Percentiles rank a stretch among this genome's conserved stretches.
These are phyloP conservation scores for Acridotheres tristis DNA, from an alignment of 2,797 vertebrate genomes.

Conservation along the genomic window DNA sequence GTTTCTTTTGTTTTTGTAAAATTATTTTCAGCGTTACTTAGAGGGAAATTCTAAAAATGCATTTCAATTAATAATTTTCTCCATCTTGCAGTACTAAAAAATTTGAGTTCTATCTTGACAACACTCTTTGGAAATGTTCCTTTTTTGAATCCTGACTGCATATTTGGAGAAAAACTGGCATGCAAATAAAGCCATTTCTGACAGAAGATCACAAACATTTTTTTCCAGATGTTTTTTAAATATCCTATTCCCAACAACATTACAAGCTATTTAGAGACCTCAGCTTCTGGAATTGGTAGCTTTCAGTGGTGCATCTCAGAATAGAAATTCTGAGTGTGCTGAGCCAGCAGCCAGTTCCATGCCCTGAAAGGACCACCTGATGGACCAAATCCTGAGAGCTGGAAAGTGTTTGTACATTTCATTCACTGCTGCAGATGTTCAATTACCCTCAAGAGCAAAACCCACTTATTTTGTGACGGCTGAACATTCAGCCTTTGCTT, in stretches of 20 bases:
- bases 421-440: constrained; percentile 21
- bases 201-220: not conserved
- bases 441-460: constrained; percentile 5
- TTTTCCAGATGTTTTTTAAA: constrained; percentile 23
- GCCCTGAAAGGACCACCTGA: constrained; percentile 1
- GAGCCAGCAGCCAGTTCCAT: not conserved
- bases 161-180: not conserved
- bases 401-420: not conserved
- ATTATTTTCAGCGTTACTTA: not conserved
- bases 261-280: not conserved
- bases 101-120: not conserved
- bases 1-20: not conserved
- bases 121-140: not conserved
- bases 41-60: not conserved
- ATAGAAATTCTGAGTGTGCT: not conserved
- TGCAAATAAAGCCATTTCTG: not conserved
- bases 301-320: constrained; percentile 9
- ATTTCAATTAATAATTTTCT: not conserved
- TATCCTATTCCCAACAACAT: not conserved
- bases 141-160: not conserved
- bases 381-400: constrained; percentile 4
- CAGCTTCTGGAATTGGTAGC: not conserved
- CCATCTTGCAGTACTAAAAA: not conserved
- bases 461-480: not conserved
- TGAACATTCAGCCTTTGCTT: not conserved